Conservation (phyloP, 2,888 invertebrate genomes). For the Torymus auratus region DNA sequence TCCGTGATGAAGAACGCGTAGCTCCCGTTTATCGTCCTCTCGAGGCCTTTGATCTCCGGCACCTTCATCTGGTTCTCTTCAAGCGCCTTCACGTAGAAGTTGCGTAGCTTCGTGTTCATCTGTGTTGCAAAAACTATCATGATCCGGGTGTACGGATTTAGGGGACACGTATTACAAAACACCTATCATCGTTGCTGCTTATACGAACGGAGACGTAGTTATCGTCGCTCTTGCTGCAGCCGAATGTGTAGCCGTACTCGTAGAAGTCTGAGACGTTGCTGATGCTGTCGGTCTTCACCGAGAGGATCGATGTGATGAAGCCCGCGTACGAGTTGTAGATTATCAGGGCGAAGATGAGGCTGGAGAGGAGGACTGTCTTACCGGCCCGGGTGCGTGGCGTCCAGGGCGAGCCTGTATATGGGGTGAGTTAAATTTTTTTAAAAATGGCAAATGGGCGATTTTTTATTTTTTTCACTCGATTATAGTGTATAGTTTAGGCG, state of each 20-base stretch:
- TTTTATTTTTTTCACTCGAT: too few relatives aligned
- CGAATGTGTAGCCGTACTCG: constrained; percentile 80
- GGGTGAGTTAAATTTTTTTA: background rate
- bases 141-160: background rate
- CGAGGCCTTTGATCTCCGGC: constrained; percentile 76
- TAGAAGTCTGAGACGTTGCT: constrained; percentile 80
- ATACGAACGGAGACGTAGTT: constrained; percentile 80
- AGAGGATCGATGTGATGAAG: constrained; percentile 83
- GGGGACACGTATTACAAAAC: too few relatives aligned
- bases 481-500: too few relatives aligned
- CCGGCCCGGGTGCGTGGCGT: constrained; percentile 80
- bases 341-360: constrained; percentile 80
- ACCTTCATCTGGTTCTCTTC: constrained; percentile 70
- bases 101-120: constrained; percentile 77
- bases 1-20: constrained; percentile 83
- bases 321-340: constrained; percentile 83
- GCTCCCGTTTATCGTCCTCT: constrained; percentile 78
- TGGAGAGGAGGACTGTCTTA: constrained; percentile 80
- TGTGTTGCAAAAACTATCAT: background rate
- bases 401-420: constrained; percentile 79
- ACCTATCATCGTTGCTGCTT: too few relatives aligned
- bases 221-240: constrained; percentile 82
- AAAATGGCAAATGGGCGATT: too few relatives aligned
- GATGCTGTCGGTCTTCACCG: constrained; percentile 79
- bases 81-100: constrained; percentile 77